A percentile compares a stretch with the other conserved stretches of the same genome.
Evolutionary conservation across 2,888 invertebrate species (phyloP).

Genomic region (Yponomeuta evonymella): DNA sequence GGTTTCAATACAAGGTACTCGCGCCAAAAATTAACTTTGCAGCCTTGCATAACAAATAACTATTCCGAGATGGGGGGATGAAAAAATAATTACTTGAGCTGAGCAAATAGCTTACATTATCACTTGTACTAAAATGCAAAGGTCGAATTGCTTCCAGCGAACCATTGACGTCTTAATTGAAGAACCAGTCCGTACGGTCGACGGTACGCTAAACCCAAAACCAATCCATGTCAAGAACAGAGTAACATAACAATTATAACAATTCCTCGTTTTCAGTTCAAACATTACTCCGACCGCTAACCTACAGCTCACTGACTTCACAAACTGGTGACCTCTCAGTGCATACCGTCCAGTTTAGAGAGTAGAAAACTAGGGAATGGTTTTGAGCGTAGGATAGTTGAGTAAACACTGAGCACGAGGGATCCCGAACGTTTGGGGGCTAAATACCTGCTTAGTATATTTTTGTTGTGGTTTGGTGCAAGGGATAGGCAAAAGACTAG

Average conservation of each 20-base stretch:
- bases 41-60: too few species aligned
- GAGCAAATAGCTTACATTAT: too few species aligned
- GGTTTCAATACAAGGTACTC: too few species aligned
- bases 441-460: neutral
- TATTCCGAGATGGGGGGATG: too few species aligned
- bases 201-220: neutral
- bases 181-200: too few species aligned
- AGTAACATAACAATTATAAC: neutral
- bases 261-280: neutral
- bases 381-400: neutral
- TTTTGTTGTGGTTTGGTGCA: neutral
- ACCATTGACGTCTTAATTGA: too few species aligned
- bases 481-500: neutral
- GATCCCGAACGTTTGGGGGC: neutral
- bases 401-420: neutral
- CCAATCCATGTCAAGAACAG: neutral
- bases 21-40: too few species aligned
- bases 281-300: neutral
- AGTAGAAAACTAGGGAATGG: neutral
- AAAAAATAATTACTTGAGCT: too few species aligned
- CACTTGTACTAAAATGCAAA: too few species aligned
- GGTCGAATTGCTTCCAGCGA: too few species aligned
- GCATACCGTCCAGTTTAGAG: neutral
- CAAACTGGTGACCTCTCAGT: neutral
- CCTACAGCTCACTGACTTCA: neutral